Evolutionary conservation across 2,113 vertebrate genomes (phyloP).

Genomic region (Hyperopisus bebe): DNA sequence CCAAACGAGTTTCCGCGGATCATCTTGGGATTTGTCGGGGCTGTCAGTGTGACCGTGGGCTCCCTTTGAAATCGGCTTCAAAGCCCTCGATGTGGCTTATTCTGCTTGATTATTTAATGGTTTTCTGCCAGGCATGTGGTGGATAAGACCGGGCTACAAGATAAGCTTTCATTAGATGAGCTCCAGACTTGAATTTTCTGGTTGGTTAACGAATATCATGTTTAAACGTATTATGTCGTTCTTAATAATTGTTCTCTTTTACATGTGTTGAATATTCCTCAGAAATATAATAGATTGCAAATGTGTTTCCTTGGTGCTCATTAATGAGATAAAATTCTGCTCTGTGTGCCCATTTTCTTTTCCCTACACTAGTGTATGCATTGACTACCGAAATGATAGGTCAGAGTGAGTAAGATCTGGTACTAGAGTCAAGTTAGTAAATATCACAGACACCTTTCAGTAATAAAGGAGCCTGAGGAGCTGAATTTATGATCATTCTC

Average conservation of each 20-base stretch:
- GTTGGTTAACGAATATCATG: not conserved
- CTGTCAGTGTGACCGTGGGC: not conserved
- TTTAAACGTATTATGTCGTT: not conserved
- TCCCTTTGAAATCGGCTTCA: constrained; percentile 13
- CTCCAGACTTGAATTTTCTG: not conserved
- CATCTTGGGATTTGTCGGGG: too few relatives aligned
- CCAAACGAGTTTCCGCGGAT: not conserved
- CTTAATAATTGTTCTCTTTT: not conserved
- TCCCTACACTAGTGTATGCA: not conserved
- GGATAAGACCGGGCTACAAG: not conserved
- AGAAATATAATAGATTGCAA: not conserved
- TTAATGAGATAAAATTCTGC: not conserved
- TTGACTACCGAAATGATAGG: not conserved
- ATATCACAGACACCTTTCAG: not conserved
- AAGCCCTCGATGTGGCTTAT: not conserved
- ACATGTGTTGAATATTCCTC: not conserved
- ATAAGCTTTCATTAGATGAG: not conserved
- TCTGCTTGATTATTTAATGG: not conserved
- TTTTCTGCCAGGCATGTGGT: not conserved
- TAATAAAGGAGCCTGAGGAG: not conserved
- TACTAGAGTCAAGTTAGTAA: not conserved
- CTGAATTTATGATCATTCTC: not conserved
- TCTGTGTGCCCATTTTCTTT: not conserved
- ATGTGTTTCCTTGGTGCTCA: not conserved
- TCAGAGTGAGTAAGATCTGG: not conserved